phyloP scores from a whole-genome alignment of 2,797 vertebrate genomes.

The Martes flavigula region DNA sequence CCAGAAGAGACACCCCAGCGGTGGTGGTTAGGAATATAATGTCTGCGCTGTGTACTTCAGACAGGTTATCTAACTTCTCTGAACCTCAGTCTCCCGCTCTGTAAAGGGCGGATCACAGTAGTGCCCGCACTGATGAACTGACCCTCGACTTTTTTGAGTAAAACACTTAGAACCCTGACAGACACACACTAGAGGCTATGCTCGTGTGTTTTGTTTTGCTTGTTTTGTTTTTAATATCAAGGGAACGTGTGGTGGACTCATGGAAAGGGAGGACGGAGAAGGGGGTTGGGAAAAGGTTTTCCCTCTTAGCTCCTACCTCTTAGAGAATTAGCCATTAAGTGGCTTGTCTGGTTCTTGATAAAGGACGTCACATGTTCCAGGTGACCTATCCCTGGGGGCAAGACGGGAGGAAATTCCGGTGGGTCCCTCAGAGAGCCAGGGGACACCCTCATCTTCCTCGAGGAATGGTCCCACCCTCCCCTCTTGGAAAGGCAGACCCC shows the following conservation, averaged over 20 bases:
- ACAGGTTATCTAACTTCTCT: neutral
- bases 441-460: too few relatives aligned
- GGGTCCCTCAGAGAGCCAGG: neutral
- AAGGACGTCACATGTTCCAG: slow-evolving; percentile 13
- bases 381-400: neutral
- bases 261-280: too few relatives aligned
- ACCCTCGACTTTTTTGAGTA: neutral
- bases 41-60: neutral
- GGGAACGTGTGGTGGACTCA: neutral
- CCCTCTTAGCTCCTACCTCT: slow-evolving; percentile 34
- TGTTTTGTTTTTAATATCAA: neutral
- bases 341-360: neutral
- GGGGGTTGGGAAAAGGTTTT: neutral
- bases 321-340: neutral
- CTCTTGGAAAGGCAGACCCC: too few relatives aligned
- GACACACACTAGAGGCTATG: neutral
- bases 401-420: neutral
- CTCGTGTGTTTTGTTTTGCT: accelerated
- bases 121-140: neutral
- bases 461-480: neutral
- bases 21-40: neutral
- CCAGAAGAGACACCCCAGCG: neutral
- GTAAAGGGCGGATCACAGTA: neutral
- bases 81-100: neutral
- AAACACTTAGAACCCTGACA: neutral